Evolutionary conservation across 2,113 vertebrate species (phyloP), one percentile per base, ranked within the genome.

Genomic region (Cynocephalus volans): DNA sequence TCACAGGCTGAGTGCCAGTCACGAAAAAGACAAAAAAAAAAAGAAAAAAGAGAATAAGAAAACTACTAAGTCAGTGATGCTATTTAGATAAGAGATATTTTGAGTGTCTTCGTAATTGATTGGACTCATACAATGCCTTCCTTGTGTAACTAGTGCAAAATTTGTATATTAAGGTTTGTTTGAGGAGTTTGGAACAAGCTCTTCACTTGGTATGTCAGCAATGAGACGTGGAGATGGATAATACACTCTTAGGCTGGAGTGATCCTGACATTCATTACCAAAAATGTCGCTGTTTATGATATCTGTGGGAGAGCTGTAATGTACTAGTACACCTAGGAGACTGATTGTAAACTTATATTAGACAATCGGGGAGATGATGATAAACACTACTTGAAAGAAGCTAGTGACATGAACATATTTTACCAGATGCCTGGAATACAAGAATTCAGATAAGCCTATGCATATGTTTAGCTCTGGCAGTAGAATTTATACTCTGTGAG

Each of bases 271-370:
- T 96, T 97, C 97, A 97, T 97, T 97, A 96, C 90, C 88, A 88
- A 97, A 84, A 96, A 97, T 91, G 96, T 76, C 6, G 4, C 97
- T 95, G 94, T 97, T 97, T 84, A 60, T 95, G 77, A 76, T 69
- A 88, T 97, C 96, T 92, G 45, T 73, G 96, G 75, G 95, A 52
- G 88, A n/a, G 26, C 64, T 67, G 84, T 90, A 94, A 92, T 67
- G 95, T 41, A 56, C 97, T 96, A 97, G 95, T 95, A 95, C 97
- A 98, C 96, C 95, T 94, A 81, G n/a, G 96, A 98, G 97, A 98
- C 87, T 91, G 86, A 97, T 33, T 97, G 93, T 97, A 98, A 92
- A 95, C 92, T 90, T 69, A 87, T 96, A 82, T 97, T 97, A 97
- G 97, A 92, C 95, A 98, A 98, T 58, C 93, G 48, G 69, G 86